Conservation (phyloP, 2,797 vertebrate species). For the Eulemur mongoz region DNA sequence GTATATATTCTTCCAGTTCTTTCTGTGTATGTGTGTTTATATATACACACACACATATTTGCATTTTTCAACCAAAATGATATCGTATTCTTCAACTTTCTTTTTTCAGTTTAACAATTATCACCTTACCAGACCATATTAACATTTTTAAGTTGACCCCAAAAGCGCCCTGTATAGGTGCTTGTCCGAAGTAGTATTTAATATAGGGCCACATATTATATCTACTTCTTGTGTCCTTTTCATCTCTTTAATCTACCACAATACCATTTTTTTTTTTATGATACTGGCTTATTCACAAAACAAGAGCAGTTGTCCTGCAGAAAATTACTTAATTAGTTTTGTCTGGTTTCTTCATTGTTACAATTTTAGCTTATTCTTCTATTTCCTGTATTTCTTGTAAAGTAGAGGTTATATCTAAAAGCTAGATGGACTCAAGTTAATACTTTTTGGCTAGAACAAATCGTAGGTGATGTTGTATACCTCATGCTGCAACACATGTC, state of each 20-base stretch:
- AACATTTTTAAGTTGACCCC: neutral
- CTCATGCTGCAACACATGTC: neutral
- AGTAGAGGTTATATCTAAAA: neutral
- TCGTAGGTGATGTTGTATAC: neutral
- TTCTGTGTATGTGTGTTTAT: neutral
- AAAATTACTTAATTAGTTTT: constrained; percentile 25
- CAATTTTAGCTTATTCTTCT: neutral
- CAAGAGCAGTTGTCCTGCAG: neutral
- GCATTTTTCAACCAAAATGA: neutral
- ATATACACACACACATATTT: neutral
- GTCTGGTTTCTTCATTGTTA: neutral
- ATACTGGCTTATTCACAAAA: neutral
- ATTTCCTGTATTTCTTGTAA: constrained; percentile 9
- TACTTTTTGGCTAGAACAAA: neutral
- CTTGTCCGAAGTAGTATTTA: neutral
- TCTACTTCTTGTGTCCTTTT: neutral
- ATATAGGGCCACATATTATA: neutral
- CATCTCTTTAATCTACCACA: neutral
- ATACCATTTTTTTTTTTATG: neutral
- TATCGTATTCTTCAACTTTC: neutral
- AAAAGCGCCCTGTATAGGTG: neutral
- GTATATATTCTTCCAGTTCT: neutral
- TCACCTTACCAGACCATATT: neutral
- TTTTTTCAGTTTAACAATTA: neutral
- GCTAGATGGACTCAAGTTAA: neutral